Conservation (phyloP, 2,888 invertebrate genomes). For the Cheilosia vernalis region DNA sequence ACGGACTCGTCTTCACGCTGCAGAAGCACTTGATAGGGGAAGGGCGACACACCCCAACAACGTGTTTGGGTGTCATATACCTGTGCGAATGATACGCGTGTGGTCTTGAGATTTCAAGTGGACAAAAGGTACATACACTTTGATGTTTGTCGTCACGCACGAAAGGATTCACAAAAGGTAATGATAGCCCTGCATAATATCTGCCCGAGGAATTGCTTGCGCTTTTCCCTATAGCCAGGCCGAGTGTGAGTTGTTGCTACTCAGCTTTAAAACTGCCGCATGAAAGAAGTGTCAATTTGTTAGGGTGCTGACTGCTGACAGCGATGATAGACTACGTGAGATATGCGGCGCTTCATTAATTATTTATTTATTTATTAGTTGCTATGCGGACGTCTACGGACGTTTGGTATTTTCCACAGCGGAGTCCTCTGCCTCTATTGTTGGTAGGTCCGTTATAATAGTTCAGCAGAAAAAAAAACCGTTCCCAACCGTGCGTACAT, state of each 20-base stretch:
- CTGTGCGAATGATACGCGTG: constrained; percentile 37
- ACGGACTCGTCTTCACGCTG: constrained; percentile 24
- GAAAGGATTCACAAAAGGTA: background rate
- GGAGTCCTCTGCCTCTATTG: too few relatives aligned
- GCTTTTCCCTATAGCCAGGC: constrained; percentile 22
- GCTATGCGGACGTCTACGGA: too few relatives aligned
- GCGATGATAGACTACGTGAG: constrained; percentile 33
- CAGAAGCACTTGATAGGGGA: constrained; percentile 2
- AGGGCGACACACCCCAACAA: background rate
- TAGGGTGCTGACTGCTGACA: background rate
- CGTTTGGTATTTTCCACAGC: too few relatives aligned
- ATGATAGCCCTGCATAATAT: constrained; percentile 7
- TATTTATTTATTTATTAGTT: constrained; percentile 36
- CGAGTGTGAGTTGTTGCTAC: constrained; percentile 10
- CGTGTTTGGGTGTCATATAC: background rate
- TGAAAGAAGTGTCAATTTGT: constrained; percentile 39
- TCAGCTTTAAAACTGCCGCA: constrained; percentile 1
- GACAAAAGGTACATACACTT: constrained; percentile 41
- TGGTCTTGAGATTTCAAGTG: constrained; percentile 59
- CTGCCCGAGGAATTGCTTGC: constrained; percentile 18
- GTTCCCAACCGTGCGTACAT: too few relatives aligned
- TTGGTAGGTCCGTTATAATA: too few relatives aligned
- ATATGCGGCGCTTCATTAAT: constrained; percentile 18
- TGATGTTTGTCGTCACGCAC: constrained; percentile 59
- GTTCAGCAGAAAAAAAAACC: too few relatives aligned